Percentiles rank a stretch among this genome's conserved stretches.
Evolutionary conservation across 1,140 invertebrate genomes (phyloP).

Genomic region (Saccostrea echinata): DNA sequence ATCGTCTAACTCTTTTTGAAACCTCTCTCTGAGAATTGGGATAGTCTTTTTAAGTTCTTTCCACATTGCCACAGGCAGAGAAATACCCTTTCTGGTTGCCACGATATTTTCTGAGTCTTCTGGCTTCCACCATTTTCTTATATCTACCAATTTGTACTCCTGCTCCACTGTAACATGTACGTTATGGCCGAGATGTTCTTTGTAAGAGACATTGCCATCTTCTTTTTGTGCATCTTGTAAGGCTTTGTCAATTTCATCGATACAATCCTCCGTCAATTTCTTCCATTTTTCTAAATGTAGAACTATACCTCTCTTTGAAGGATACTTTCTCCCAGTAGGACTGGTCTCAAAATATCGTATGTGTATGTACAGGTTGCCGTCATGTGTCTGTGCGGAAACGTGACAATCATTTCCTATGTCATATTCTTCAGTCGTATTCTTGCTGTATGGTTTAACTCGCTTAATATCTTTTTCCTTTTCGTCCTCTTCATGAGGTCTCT

Average conservation of each 20-base stretch:
- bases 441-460: no score
- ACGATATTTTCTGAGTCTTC: neutral
- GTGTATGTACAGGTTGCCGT: neutral
- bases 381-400: no score
- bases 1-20: slow-evolving; percentile 6
- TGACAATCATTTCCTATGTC: no score
- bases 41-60: slow-evolving; percentile 10
- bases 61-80: neutral
- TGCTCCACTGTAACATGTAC: neutral
- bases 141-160: neutral
- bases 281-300: neutral
- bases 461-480: no score
- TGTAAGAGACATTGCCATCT: neutral
- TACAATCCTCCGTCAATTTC: neutral
- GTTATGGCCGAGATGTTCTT: neutral
- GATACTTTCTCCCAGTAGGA: neutral
- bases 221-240: neutral
- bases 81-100: neutral
- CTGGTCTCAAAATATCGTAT: slow-evolving; percentile 12
- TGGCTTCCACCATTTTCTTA: slow-evolving; percentile 12
- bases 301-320: neutral
- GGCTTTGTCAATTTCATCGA: neutral
- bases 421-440: no score
- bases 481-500: no score
- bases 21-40: neutral